Evolutionary conservation across 2,888 invertebrate species (phyloP).

Genomic region (Acanthosoma haemorrhoidale): DNA sequence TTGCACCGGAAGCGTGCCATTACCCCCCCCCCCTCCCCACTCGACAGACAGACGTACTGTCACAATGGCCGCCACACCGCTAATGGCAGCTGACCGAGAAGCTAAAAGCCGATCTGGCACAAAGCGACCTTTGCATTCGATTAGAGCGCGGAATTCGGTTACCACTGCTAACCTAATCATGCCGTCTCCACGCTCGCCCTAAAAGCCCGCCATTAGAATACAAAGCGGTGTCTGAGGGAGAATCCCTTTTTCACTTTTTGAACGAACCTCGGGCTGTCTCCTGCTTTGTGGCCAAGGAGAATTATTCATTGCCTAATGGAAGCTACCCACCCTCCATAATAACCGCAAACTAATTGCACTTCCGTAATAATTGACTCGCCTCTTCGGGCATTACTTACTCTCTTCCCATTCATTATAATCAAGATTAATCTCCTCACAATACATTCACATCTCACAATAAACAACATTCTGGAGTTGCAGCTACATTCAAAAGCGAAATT

Average conservation of each 20-base stretch:
- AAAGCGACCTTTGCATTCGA: constrained; percentile 3
- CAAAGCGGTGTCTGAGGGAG: background rate
- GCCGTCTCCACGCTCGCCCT: constrained; percentile 6
- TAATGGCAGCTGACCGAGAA: constrained; percentile 1
- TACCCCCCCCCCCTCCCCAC: too few relatives aligned
- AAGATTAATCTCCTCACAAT: constrained; percentile 17
- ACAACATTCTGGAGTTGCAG: too few relatives aligned
- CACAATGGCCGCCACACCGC: too few relatives aligned
- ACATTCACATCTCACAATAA: too few relatives aligned
- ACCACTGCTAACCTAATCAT: constrained; percentile 28
- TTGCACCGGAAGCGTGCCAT: too few relatives aligned
- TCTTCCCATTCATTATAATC: background rate
- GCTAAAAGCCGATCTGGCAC: constrained; percentile 7
- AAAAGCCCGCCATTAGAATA: constrained; percentile 22
- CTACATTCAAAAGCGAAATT: too few relatives aligned
- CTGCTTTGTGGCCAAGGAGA: background rate
- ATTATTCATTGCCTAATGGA: background rate
- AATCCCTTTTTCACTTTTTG: background rate
- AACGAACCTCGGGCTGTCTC: background rate
- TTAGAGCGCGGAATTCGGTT: constrained; percentile 17
- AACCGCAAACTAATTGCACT: constrained; percentile 26
- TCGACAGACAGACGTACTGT: too few relatives aligned
- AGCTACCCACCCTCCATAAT: constrained; percentile 6
- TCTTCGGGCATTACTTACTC: constrained; percentile 25
- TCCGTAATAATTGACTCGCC: constrained; percentile 23